Percentiles rank a stretch among this genome's conserved stretches.
Conservation (phyloP, 2,888 invertebrate species). For the Autographa pulchrina region DNA sequence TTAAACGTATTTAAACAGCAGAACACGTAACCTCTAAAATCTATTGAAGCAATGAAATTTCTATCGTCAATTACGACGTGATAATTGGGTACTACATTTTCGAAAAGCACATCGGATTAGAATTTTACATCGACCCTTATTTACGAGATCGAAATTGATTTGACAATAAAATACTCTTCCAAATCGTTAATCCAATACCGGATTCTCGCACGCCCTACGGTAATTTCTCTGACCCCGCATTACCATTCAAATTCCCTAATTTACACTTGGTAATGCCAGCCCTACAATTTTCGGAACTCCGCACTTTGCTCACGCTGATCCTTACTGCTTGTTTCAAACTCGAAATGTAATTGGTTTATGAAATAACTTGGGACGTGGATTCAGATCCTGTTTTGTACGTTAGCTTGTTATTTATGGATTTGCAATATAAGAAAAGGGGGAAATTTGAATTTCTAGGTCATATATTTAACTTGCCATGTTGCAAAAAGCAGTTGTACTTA, state of each 20-base stretch:
- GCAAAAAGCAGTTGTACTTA: neutral
- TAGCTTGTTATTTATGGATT: slow-evolving; percentile 29
- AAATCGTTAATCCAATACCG: slow-evolving; percentile 65
- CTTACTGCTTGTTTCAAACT: slow-evolving; percentile 40
- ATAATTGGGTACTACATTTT: slow-evolving; percentile 47
- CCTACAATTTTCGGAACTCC: slow-evolving; percentile 51
- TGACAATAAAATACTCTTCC: slow-evolving; percentile 54
- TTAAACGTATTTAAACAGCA: neutral
- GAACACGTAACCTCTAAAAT: slow-evolving; percentile 10
- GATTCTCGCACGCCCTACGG: slow-evolving; percentile 57
- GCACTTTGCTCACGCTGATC: slow-evolving; percentile 40
- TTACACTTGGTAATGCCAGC: slow-evolving; percentile 68
- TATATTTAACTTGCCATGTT: slow-evolving; percentile 10
- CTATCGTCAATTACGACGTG: slow-evolving; percentile 15
- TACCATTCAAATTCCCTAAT: slow-evolving; percentile 69
- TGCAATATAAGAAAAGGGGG: slow-evolving; percentile 3
- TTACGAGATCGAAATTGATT: slow-evolving; percentile 56
- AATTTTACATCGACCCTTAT: slow-evolving; percentile 49
- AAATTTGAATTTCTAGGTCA: slow-evolving; percentile 10
- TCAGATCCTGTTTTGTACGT: slow-evolving; percentile 9
- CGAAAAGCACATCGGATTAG: slow-evolving; percentile 27
- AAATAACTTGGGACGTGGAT: slow-evolving; percentile 17
- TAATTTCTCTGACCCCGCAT: slow-evolving; percentile 64
- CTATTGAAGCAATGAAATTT: slow-evolving; percentile 21
- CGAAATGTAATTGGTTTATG: slow-evolving; percentile 33